A percentile compares a stretch with the other conserved stretches of the same genome.
Conservation (phyloP, 2,888 invertebrate genomes). For the Chrysotoxum bicinctum region DNA sequence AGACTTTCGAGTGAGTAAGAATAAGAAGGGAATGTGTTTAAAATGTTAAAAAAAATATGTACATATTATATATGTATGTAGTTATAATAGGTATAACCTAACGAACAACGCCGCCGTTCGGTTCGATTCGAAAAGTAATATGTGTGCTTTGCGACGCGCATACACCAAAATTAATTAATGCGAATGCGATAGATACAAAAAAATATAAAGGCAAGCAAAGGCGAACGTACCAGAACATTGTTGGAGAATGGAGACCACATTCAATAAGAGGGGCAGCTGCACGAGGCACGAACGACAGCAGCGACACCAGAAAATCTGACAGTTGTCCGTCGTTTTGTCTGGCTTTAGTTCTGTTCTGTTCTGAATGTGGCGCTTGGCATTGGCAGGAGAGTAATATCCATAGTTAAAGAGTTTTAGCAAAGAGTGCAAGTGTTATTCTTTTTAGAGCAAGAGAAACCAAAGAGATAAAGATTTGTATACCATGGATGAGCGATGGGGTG, state of each 20-base stretch:
- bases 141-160: constrained; percentile 74
- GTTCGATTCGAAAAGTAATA: constrained; percentile 70
- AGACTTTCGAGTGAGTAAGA: constrained; percentile 25
- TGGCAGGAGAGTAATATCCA: constrained; percentile 23
- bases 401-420: constrained; percentile 55
- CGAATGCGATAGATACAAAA: constrained; percentile 72
- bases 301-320: constrained; percentile 60
- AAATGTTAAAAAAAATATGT: constrained; percentile 40
- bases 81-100: constrained; percentile 21
- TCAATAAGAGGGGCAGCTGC: constrained; percentile 22
- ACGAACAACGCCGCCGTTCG: constrained; percentile 59
- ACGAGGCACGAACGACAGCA: constrained; percentile 23
- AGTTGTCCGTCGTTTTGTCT: constrained; percentile 64
- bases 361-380: constrained; percentile 29
- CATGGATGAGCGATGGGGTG: neutral
- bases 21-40: constrained; percentile 52
- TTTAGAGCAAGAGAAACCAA: constrained; percentile 37
- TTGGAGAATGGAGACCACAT: constrained; percentile 53
- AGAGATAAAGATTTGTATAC: constrained; percentile 36
- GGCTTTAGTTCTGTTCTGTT: constrained; percentile 26
- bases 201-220: constrained; percentile 39
- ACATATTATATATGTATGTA: neutral
- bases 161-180: constrained; percentile 75
- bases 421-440: constrained; percentile 63
- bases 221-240: constrained; percentile 67